Conservation (phyloP, 1,140 invertebrate species). For the Hermatobates lingyangjiaoensis region DNA sequence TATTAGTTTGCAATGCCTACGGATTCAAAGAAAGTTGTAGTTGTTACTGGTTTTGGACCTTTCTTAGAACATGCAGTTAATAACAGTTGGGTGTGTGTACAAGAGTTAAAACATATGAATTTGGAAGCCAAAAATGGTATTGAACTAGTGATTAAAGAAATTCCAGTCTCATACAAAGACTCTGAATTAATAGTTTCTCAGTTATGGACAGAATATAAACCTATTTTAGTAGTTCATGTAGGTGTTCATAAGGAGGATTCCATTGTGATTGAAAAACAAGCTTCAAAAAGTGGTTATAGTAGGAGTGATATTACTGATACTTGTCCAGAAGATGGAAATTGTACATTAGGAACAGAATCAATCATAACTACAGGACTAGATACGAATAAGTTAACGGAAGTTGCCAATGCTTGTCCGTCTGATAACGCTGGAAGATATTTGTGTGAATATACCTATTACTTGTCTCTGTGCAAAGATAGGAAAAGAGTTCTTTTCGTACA, state of each 20-base stretch:
- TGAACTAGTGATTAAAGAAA: constrained; percentile 35
- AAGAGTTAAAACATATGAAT: constrained; percentile 29
- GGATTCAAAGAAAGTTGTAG: too few relatives aligned
- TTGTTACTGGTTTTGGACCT: constrained; percentile 57
- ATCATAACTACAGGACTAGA: not conserved
- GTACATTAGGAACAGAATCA: not conserved
- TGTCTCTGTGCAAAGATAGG: constrained; percentile 6
- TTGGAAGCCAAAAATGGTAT: constrained; percentile 25
- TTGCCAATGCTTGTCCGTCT: not conserved
- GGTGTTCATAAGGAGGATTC: constrained; percentile 2
- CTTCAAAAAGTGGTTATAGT: not conserved
- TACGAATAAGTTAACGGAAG: not conserved
- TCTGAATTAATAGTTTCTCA: constrained; percentile 36
- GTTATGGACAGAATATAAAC: constrained; percentile 41
- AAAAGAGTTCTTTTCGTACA: constrained; percentile 9
- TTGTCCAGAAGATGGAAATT: not conserved
- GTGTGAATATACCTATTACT: constrained; percentile 10
- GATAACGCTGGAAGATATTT: constrained; percentile 8
- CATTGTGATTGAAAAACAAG: not conserved
- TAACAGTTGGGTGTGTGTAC: constrained; percentile 58
- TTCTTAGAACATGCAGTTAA: constrained; percentile 45
- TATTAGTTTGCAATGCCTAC: too few relatives aligned
- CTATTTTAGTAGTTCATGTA: constrained; percentile 30
- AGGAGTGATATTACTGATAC: not conserved
- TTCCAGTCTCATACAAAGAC: constrained; percentile 44